phyloP scores from a whole-genome alignment of 2,797 vertebrate genomes.

The Eremophila alpestris region DNA sequence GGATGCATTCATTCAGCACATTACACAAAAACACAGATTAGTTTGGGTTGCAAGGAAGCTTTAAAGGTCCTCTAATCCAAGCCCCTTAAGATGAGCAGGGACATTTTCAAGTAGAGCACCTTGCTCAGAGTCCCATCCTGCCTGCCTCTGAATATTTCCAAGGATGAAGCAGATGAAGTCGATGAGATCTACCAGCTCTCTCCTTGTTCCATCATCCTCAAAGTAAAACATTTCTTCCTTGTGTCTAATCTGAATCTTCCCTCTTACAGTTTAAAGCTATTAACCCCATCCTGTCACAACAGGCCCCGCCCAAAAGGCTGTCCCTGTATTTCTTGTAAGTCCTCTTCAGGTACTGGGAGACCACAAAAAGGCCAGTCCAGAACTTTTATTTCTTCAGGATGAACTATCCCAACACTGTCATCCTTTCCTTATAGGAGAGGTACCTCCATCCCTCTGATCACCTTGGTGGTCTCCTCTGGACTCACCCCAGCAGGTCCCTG shows the following conservation, averaged over 20 bases:
- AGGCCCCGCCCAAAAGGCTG: neutral
- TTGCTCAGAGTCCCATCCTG: neutral
- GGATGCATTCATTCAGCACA: neutral
- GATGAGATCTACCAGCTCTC: neutral
- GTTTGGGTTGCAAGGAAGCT: neutral
- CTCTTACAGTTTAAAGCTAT: neutral
- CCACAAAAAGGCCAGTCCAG: rapidly evolving
- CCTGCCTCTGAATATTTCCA: neutral
- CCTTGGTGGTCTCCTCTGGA: rapidly evolving
- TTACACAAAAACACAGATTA: neutral
- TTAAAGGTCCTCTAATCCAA: neutral
- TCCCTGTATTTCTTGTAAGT: neutral
- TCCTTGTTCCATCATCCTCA: no score
- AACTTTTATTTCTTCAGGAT: neutral
- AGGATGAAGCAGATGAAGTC: neutral
- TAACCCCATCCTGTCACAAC: rapidly evolving
- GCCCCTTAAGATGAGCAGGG: neutral
- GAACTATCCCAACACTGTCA: neutral
- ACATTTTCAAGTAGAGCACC: neutral
- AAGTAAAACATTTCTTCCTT: neutral
- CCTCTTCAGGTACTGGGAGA: neutral
- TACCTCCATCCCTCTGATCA: neutral
- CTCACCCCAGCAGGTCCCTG: rapidly evolving
- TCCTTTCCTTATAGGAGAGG: rapidly evolving
- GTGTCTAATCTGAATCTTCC: no score